These are phyloP conservation scores for Anhinga rufa DNA, from an alignment of 2,113 vertebrate genomes.

Conservation along the genomic window DNA sequence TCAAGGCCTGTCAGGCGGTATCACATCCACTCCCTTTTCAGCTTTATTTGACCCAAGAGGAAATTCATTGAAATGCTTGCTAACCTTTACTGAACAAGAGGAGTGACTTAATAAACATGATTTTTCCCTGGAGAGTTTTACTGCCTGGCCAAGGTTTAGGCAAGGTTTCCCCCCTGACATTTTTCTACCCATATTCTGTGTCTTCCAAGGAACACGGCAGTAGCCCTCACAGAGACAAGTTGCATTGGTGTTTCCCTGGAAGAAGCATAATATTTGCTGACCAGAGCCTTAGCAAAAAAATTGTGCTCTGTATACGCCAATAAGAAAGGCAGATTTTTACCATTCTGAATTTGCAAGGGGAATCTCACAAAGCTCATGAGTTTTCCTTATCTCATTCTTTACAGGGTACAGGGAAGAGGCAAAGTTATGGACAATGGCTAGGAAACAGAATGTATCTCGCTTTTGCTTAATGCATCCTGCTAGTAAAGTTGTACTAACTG, in stretches of 20 bases:
- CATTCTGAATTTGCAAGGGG: constrained; percentile 15
- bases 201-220: constrained; percentile 34
- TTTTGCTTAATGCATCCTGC: constrained; percentile 1
- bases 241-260: not conserved
- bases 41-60: constrained; percentile 23
- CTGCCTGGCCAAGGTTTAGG: not conserved
- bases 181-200: constrained; percentile 30
- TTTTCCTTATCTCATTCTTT: constrained; percentile 2
- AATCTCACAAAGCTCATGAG: constrained; percentile 12
- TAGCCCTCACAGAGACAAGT: not conserved
- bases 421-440: not conserved
- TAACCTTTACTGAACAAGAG: constrained; percentile 43
- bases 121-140: constrained; percentile 18
- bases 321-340: constrained; percentile 42
- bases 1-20: constrained; percentile 27
- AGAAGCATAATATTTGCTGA: constrained; percentile 4
- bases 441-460: not conserved
- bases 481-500: not conserved
- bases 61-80: constrained; percentile 9
- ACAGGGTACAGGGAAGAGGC: not conserved
- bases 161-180: constrained; percentile 34
- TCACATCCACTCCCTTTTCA: not conserved
- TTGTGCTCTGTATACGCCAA: not conserved
- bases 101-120: constrained; percentile 10
- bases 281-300: constrained; percentile 16